Percentiles rank a stretch among this genome's conserved stretches.
Evolutionary conservation across 2,888 invertebrate species (phyloP).

Genomic region (Alloscopus bannaensis): DNA sequence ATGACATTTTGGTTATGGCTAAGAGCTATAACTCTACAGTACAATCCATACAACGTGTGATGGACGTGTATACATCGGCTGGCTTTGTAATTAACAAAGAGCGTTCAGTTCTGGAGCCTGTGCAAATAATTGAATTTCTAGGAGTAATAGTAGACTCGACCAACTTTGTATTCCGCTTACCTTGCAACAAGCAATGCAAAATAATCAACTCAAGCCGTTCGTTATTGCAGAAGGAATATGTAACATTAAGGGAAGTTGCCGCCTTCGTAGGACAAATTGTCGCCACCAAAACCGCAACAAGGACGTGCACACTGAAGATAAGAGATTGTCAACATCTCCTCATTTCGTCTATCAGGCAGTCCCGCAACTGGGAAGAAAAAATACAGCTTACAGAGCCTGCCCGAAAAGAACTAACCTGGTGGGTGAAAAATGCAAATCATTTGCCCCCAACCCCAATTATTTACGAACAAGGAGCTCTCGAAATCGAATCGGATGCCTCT

Average conservation of each 20-base stretch:
- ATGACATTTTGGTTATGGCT: constrained; percentile 44
- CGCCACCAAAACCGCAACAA: background rate
- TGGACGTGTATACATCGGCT: background rate
- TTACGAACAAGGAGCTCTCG: background rate
- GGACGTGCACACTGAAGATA: background rate
- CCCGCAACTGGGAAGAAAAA: background rate
- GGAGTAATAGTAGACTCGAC: background rate
- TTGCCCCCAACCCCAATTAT: constrained; percentile 12
- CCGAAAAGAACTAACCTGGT: constrained; percentile 9
- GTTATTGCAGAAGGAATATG: background rate
- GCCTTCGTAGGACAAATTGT: constrained; percentile 1
- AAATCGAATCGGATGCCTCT: constrained; percentile 37
- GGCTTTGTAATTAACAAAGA: constrained; percentile 1
- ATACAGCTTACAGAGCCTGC: background rate
- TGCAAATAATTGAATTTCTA: background rate
- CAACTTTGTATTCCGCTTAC: background rate
- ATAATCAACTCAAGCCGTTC: background rate
- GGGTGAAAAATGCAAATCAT: background rate
- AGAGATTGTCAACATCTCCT: background rate
- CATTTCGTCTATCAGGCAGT: background rate
- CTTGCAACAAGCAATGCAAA: background rate
- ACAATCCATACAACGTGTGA: background rate
- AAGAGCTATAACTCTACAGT: background rate
- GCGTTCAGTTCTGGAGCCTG: background rate
- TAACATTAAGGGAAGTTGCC: background rate